Evolutionary conservation across 2,113 vertebrate genomes (phyloP), one percentile per base, ranked within the genome.

Genomic region (Stictonetta naevosa): DNA sequence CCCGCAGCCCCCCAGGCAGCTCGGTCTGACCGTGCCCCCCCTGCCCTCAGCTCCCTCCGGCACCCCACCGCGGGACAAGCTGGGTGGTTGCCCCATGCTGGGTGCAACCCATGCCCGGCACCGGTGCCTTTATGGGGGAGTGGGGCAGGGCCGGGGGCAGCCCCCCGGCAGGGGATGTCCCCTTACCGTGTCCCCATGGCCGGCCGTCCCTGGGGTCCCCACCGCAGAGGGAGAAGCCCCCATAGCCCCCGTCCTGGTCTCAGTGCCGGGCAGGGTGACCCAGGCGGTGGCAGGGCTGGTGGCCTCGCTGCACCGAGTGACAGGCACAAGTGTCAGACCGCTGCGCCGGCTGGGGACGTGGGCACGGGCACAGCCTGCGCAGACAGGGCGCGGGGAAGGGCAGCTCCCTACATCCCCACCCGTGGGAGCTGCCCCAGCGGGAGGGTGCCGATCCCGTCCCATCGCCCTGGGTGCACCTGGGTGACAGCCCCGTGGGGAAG

Each of bases 161-260:
- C 55, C 29, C 13, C 28, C 13, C 40, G 16, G 4, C 58, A 8
- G 53, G 36, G 21, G 15, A 50, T 55, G 52, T 94, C 19, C 31
- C 69, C 95, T 96, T 96, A 95, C 95, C 94, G 0, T 89, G 86
- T 7, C 56, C 42, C 56, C 69, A 38, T 67, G 88, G 36, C 83
- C 71, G 42, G 29, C 42, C 0, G 2, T 60, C 31, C 22, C 73
- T 2, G 13, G 63, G 13, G 80, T 93, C 50, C 18, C 48, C 83
- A 26, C 5, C 0, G 8, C 20, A 59, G 95, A 96, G 15, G 56
- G 7, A 13, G 46, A 64, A 78, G 92, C 22, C 22, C 94, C 60
- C 86, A 96, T 90, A 46, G 46, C 29, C 31, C 55, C 0, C 1
- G 79, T 92, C 76, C 63, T 0, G 0, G 15, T 7, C 59, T 60